phyloP scores from a whole-genome alignment of 1,140 invertebrate species.

The Drosophila eugracilis region DNA sequence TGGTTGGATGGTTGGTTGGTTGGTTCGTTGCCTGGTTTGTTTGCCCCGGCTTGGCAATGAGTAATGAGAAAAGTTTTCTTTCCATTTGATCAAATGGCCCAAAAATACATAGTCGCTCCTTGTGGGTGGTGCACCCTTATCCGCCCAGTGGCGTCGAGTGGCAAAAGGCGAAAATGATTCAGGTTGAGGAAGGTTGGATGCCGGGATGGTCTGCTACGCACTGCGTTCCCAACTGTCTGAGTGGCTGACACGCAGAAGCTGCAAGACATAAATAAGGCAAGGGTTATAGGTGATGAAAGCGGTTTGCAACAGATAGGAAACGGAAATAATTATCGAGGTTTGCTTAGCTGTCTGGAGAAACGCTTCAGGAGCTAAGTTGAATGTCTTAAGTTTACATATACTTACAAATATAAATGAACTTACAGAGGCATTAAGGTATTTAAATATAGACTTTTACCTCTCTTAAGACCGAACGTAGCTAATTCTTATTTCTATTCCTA shows the following conservation, averaged over 20 bases:
- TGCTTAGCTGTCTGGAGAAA: not conserved
- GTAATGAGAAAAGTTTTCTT: constrained; percentile 83
- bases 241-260: constrained; percentile 37
- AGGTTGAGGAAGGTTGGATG: constrained; percentile 24
- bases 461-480: no score
- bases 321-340: constrained; percentile 30
- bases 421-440: no score
- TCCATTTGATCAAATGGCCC: constrained; percentile 80
- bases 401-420: no score
- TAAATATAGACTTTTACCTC: no score
- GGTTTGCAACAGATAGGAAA: not conserved
- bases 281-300: constrained; percentile 32
- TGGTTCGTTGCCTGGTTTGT: constrained; percentile 64
- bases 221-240: constrained; percentile 59
- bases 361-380: not conserved
- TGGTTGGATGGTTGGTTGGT: constrained; percentile 21
- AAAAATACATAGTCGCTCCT: constrained; percentile 71
- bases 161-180: constrained; percentile 25
- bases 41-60: constrained; percentile 74
- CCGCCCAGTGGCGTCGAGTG: constrained; percentile 5
- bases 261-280: constrained; percentile 31
- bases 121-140: constrained; percentile 27
- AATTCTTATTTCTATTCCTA: no score
- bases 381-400: no score
- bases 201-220: constrained; percentile 59